Evolutionary conservation across 2,797 vertebrate genomes (phyloP).

Genomic region (Squalus acanthias): DNA sequence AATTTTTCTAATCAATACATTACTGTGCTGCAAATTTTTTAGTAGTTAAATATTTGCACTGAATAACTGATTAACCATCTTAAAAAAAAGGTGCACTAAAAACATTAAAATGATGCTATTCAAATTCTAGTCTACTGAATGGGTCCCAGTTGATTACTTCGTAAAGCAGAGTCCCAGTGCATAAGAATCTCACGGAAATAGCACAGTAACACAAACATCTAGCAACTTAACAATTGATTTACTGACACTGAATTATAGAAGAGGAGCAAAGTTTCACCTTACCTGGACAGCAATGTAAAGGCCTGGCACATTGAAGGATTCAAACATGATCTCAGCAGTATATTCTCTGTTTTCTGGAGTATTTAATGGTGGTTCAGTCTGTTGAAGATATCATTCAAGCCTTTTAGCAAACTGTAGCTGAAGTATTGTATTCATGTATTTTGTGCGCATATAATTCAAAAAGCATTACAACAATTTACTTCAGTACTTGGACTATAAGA

Average conservation of each 20-base stretch:
- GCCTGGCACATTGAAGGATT: conserved; percentile 88
- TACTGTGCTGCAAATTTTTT: not conserved
- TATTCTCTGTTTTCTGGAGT: conserved; percentile 86
- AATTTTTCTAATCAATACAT: not conserved
- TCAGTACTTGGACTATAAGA: not conserved
- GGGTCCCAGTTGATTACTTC: no score
- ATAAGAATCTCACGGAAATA: not conserved
- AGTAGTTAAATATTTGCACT: not conserved
- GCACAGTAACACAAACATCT: not conserved
- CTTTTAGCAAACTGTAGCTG: not conserved
- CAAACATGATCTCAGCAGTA: conserved; percentile 88
- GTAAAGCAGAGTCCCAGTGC: not conserved
- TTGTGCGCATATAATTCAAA: not conserved
- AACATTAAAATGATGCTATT: not conserved
- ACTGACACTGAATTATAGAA: not conserved
- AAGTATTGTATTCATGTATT: not conserved
- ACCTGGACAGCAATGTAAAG: conserved; percentile 95
- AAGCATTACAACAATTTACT: not conserved
- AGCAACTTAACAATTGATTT: not conserved
- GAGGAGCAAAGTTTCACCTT: conserved; percentile 39
- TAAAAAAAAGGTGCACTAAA: not conserved
- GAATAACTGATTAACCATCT: not conserved
- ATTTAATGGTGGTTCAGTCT: conserved; percentile 85
- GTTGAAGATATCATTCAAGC: conserved; percentile 38
- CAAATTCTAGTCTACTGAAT: no score